Percentiles rank a stretch among this genome's conserved stretches.
Conservation (phyloP, 2,797 vertebrate species). For the Chrosomus eos region DNA sequence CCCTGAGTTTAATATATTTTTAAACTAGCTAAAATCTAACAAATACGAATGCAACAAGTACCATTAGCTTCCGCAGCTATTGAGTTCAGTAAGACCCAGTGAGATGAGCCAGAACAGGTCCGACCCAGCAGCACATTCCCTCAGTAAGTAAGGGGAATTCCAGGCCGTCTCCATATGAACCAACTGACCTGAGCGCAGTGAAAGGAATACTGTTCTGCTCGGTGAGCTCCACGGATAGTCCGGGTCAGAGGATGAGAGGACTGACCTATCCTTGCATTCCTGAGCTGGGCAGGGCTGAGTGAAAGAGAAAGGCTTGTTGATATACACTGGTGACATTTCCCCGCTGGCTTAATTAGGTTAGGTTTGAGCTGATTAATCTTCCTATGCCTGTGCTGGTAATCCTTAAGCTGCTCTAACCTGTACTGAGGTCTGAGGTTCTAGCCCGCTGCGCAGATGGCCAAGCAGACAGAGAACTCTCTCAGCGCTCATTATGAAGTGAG, state of each 20-base stretch:
- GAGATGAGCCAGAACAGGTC: constrained; percentile 49
- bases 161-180: constrained; percentile 50
- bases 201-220: constrained; percentile 53
- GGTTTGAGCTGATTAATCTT: constrained; percentile 71
- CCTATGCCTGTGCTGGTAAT: constrained; percentile 61
- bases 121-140: constrained; percentile 26
- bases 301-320: constrained; percentile 57
- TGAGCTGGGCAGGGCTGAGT: constrained; percentile 45
- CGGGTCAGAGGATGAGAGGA: constrained; percentile 47
- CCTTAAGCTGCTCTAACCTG: constrained; percentile 65
- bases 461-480: not conserved
- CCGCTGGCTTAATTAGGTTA: constrained; percentile 69
- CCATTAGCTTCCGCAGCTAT: not conserved
- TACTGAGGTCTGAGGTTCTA: constrained; percentile 42
- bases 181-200: constrained; percentile 50
- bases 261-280: constrained; percentile 56
- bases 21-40: not conserved
- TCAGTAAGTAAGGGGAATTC: constrained; percentile 57
- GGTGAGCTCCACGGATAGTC: constrained; percentile 41
- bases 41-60: not conserved
- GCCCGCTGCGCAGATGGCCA: constrained; percentile 1
- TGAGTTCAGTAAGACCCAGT: constrained; percentile 16
- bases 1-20: not conserved
- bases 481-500: not conserved
- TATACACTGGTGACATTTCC: constrained; percentile 64